Percentiles rank a stretch among this genome's conserved stretches.
Conservation (phyloP, 2,113 vertebrate species). For the Siniperca chuatsi region DNA sequence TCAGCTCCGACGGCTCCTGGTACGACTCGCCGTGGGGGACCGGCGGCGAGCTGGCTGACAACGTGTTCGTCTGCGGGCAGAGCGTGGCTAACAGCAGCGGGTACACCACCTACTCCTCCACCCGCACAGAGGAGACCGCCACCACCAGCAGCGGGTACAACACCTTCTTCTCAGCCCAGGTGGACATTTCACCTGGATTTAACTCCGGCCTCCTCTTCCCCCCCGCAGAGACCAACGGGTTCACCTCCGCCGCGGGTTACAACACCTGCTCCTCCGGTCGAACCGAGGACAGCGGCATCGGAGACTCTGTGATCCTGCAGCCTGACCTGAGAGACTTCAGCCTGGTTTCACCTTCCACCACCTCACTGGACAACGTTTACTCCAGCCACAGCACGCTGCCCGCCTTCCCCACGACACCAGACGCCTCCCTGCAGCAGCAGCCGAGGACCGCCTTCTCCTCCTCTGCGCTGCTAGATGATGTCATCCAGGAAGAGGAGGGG, state of each 20-base stretch:
- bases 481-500: constrained; percentile 83
- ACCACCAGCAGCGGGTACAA: constrained; percentile 48
- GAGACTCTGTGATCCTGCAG: constrained; percentile 72
- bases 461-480: constrained; percentile 82
- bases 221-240: constrained; percentile 9
- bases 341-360: constrained; percentile 83
- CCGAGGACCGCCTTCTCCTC: constrained; percentile 80
- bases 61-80: constrained; percentile 80
- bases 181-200: constrained; percentile 58
- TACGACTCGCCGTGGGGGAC: constrained; percentile 93
- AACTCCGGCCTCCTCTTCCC: constrained; percentile 50
- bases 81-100: constrained; percentile 64
- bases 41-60: constrained; percentile 83
- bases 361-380: constrained; percentile 83
- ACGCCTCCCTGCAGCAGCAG: constrained; percentile 54
- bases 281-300: constrained; percentile 85
- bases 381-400: constrained; percentile 77
- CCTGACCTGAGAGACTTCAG: constrained; percentile 80
- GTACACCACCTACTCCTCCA: constrained; percentile 56
- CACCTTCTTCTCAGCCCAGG: constrained; percentile 67
- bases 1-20: constrained; percentile 95
- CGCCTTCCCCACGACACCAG: constrained; percentile 70
- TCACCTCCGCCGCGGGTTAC: constrained; percentile 29
- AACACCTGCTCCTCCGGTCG: constrained; percentile 66
- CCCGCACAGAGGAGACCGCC: constrained; percentile 23